Conservation (phyloP, 2,888 invertebrate genomes). For the Pristionchus arcanus region DNA sequence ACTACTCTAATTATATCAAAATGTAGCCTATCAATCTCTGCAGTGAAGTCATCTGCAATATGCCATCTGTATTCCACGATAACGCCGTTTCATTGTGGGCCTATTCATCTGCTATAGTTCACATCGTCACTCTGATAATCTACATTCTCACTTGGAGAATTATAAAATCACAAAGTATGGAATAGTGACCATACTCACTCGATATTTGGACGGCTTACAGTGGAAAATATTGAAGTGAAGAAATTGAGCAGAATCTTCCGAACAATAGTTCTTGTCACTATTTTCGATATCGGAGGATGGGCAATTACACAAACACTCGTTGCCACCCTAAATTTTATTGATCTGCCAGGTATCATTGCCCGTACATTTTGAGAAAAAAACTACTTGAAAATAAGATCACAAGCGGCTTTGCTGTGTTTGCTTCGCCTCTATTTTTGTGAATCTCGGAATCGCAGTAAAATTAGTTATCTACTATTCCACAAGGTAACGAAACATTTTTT, state of each 20-base stretch:
- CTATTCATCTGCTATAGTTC: background rate
- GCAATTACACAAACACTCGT: background rate
- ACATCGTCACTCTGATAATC: background rate
- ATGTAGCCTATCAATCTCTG: no score
- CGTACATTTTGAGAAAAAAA: no score
- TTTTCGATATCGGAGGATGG: background rate
- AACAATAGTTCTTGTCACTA: background rate
- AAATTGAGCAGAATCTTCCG: background rate
- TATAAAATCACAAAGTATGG: background rate
- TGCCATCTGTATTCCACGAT: background rate
- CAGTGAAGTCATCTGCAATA: background rate
- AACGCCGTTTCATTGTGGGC: background rate
- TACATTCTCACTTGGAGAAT: background rate
- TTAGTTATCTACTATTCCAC: background rate
- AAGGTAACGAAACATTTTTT: background rate
- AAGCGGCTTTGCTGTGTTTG: background rate
- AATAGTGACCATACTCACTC: background rate
- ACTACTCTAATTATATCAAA: no score
- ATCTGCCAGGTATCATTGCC: background rate
- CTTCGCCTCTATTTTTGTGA: background rate
- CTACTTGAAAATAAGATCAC: background rate
- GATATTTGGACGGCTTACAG: background rate
- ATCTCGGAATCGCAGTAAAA: slow-evolving; percentile 2
- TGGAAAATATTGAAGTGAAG: background rate
- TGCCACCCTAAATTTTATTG: background rate